Base-by-base conservation (phyloP, 2,888 invertebrate genomes). In the Mayetiola destructor region DNA sequence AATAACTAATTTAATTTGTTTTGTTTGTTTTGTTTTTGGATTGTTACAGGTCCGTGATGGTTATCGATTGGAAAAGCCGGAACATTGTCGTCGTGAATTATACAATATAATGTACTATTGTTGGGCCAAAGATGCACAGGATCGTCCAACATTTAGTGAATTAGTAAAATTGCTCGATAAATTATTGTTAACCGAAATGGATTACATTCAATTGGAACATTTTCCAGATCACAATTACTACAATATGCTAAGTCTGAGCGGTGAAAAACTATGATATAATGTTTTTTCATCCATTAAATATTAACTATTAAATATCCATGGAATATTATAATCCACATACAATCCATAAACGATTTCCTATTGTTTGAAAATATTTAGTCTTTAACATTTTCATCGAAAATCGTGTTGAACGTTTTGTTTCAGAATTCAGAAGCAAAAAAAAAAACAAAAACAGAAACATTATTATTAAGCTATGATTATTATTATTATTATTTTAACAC, bases 101-200 rank as follows among this genome's bases (percentile, higher is more conserved):
- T 93, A 92, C 73, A 90, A 92, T 65, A 88, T 94, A 57, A 94
- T 94, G 93, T 91, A 86, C 69, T 91, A 92, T 69, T 95, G 94
- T 69, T 95, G 95, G 95, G 87, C 89, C 61, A 84, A 85, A 14
- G 85, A 88, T 64, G 80, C 90, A 0, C 80, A 81, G n/a, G 79
- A 85, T 60, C 73, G 95, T 59, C 94, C 94, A 0, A 80, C 84
- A 53, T 95, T 95, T 71, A 76, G 77, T 1, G 91, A 93, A 69
- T 81, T 92, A 20, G 84, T 88, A 2, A 76, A 80, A 57, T 78
- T 89, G 68, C 74, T 93, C 55, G 92, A 92, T 68, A 83, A 85
- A 61, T 76, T 95, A 18, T 75, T 95, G 57, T 81, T 90, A 66
- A 87, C 88, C 48, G 92, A 94, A 72, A 90, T 88, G 63, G 93